Base-by-base conservation (phyloP, 2,113 vertebrate species). In the Neotragus moschatus region DNA sequence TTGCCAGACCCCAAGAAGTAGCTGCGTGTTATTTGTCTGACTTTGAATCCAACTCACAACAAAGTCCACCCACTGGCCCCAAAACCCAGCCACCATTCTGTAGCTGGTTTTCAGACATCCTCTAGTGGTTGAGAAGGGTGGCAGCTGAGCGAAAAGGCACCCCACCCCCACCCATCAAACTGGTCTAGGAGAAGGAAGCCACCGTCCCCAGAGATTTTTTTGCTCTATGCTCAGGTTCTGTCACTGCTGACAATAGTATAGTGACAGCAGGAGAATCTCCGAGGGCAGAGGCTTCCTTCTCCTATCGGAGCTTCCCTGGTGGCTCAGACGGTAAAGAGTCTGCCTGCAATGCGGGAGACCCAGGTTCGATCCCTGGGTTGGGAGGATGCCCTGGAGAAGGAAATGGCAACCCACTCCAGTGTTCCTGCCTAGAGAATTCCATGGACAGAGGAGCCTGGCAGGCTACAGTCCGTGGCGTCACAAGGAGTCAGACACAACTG, bases 51-150 rank as follows among this genome's bases (percentile, higher is more conserved):
- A 12, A 3, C 16, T 7, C 25, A 49, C 25, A 75, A 3, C n/a
- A 13, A 21, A n/a, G 51, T 15, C 55, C 23, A 19, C 2, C 7
- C 7, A 2, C 30, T 30, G 7, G 53, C 30, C 36, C 1, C 0
- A 61, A 95, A 77, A 60, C 30, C 47, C 14, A 30, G 58, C 28
- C 0, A 1, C 51, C 30, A 19, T 23, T 45, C 17, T 63, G 66
- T 49, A 51, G 75, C 75, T 16, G 53, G 26, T 84, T 80, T 28
- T 43, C 4, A 7, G 84, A 43, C 55, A 45, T 80, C 80, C 13
- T 79, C 66, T 88, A 49, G 56, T 17, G 56, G 92, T 11, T 6
- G 80, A 39, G 36, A 90, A 75, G 47, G 60, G 23, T 0, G 6
- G 36, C 11, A 1, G 5, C 51, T 2, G 25, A 43, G 1, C 39